Evolutionary conservation across 2,113 vertebrate species (phyloP).

Genomic region (Eretmochelys imbricata): DNA sequence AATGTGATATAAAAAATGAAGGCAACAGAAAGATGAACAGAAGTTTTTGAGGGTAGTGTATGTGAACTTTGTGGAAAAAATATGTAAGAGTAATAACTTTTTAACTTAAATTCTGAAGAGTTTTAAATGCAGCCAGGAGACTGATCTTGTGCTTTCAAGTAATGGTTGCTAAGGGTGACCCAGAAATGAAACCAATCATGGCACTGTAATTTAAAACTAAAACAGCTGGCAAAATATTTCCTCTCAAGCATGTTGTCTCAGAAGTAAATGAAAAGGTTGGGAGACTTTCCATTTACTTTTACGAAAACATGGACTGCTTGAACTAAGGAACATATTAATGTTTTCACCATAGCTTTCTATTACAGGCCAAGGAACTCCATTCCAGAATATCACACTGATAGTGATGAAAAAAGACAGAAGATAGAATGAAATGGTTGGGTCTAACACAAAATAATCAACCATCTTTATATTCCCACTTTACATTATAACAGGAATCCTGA

Average conservation of each 20-base stretch:
- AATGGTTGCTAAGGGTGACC: slow-evolving; percentile 79
- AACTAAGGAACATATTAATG: slow-evolving; percentile 79
- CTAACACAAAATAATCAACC: slow-evolving; percentile 80
- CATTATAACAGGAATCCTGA: slow-evolving; percentile 76
- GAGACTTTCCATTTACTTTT: slow-evolving; percentile 81
- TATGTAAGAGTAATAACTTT: slow-evolving; percentile 23
- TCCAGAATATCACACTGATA: slow-evolving; percentile 72
- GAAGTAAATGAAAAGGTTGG: slow-evolving; percentile 81
- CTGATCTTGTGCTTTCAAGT: slow-evolving; percentile 54
- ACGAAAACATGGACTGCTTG: slow-evolving; percentile 74
- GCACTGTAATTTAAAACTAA: slow-evolving; percentile 81
- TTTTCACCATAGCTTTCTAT: slow-evolving; percentile 76
- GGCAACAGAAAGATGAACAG: background rate
- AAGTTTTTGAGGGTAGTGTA: background rate
- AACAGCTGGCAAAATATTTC: slow-evolving; percentile 80
- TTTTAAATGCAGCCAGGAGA: slow-evolving; percentile 45
- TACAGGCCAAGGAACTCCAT: slow-evolving; percentile 76
- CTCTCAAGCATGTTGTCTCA: slow-evolving; percentile 69
- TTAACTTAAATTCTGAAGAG: slow-evolving; percentile 51
- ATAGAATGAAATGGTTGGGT: slow-evolving; percentile 75
- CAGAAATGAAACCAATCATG: slow-evolving; percentile 79
- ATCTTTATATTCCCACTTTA: slow-evolving; percentile 81
- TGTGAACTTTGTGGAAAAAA: background rate
- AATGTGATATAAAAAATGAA: background rate
- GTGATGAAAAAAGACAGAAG: slow-evolving; percentile 81